These are phyloP conservation scores for Bambusicola thoracicus DNA, from an alignment of 2,113 vertebrate species.

Conservation along the genomic window DNA sequence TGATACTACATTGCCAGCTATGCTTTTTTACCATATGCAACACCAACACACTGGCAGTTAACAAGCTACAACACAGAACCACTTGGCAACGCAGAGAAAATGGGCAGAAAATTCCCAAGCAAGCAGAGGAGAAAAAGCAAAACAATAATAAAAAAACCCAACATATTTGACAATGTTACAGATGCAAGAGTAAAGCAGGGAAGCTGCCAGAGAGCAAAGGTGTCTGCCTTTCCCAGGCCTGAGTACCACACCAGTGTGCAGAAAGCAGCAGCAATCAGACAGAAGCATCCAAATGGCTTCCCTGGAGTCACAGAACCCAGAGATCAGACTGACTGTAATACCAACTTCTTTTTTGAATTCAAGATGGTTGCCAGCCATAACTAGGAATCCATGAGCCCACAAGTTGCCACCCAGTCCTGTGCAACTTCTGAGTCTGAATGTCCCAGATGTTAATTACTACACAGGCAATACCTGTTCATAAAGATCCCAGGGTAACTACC, in stretches of 20 bases:
- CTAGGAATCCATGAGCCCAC: neutral
- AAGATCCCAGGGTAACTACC: neutral
- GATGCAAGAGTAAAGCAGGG: neutral
- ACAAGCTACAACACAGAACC: slow-evolving; percentile 68
- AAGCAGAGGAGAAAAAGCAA: neutral
- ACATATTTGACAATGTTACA: neutral
- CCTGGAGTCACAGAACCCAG: neutral
- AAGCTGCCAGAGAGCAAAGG: neutral
- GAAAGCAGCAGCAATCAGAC: neutral
- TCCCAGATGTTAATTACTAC: neutral
- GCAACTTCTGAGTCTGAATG: neutral
- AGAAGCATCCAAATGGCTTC: neutral
- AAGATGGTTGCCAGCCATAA: neutral
- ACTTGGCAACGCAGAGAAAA: slow-evolving; percentile 59
- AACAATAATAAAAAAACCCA: neutral
- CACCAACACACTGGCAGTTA: slow-evolving; percentile 68
- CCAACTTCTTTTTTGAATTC: neutral
- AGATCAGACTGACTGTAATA: fast-evolving
- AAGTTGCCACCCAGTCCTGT: neutral
- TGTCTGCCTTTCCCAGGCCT: neutral
- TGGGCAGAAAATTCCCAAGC: slow-evolving; percentile 55
- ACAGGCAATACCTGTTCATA: neutral
- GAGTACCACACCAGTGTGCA: neutral
- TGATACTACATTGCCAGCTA: slow-evolving; percentile 65
- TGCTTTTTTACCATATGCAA: slow-evolving; percentile 61